Percentiles rank a stretch among this genome's conserved stretches.
These are phyloP conservation scores for Axea sp. DNA, from an alignment of 2,888 invertebrate genomes.

Conservation along the genomic window DNA sequence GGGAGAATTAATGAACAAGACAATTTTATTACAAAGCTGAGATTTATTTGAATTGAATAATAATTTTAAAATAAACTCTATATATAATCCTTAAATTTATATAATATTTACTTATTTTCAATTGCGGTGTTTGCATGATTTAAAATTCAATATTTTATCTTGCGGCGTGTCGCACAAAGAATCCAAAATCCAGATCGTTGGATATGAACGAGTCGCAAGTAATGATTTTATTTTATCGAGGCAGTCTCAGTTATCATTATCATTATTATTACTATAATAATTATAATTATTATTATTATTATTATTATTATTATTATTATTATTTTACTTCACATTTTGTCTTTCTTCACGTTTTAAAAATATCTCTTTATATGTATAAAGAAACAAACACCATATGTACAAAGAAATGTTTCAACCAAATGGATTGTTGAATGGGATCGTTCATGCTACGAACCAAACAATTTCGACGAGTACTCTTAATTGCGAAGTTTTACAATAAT, in stretches of 20 bases:
- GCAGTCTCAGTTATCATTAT: slow-evolving; percentile 25
- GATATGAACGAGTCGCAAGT: slow-evolving; percentile 39
- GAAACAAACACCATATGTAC: slow-evolving; percentile 66
- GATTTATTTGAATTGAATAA: slow-evolving; percentile 77
- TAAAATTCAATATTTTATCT: slow-evolving; percentile 24
- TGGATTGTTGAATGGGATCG: slow-evolving; percentile 53
- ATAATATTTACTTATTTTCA: slow-evolving; percentile 63
- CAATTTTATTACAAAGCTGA: slow-evolving; percentile 74
- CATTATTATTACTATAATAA: no score
- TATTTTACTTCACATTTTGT: slow-evolving; percentile 21
- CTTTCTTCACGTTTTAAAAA: slow-evolving; percentile 35
- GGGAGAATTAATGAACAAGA: not conserved
- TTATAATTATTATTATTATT: no score
- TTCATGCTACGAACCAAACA: slow-evolving; percentile 58
- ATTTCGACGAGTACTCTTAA: slow-evolving; percentile 37
- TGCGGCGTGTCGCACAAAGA: slow-evolving; percentile 57
- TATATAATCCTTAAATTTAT: slow-evolving; percentile 72
- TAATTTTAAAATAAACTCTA: slow-evolving; percentile 78
- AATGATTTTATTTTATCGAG: slow-evolving; percentile 30
- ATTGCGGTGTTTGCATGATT: slow-evolving; percentile 56
- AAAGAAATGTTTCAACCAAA: slow-evolving; percentile 66
- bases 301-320: no score
- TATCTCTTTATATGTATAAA: slow-evolving; percentile 42
- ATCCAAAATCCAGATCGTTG: slow-evolving; percentile 36
- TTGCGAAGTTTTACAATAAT: slow-evolving; percentile 59